Evolutionary conservation across 2,888 invertebrate genomes (phyloP), one percentile per base, ranked within the genome.

Genomic region (Hydriomena furcata): DNA sequence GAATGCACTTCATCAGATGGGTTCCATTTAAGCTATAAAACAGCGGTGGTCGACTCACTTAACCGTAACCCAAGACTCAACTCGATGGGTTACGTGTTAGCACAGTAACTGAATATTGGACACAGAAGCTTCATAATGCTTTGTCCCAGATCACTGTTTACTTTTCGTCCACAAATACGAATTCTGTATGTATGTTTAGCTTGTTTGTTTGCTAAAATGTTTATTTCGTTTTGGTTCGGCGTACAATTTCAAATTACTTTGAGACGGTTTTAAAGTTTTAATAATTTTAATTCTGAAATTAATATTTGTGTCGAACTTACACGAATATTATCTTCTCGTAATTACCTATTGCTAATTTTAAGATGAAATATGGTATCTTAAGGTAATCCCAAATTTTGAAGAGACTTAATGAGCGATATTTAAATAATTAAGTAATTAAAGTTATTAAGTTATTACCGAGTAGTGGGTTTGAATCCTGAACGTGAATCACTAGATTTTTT

Each of bases 21-120:
- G 24, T 5, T 12, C 1, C 6, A 7, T 44, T 73, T 52, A 12
- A 32, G 20, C 47, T 52, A 35, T 8, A 12, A 23, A 11, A 35
- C 28, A 66, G 77, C 76, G 81, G 84, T 86, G 86, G 87, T 79
- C 82, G 77, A 81, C 77, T 87, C 88, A 89, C 88, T 88, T 86
- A 89, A 80, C 70, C 78, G 89, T 84, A 87, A 89, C 82, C 73
- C 44, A 71, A 78, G 79, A 80, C 66, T 58, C 59, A 65, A 78
- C 72, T 79, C 76, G 84, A 84, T 82, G 86, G 84, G 79, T 76
- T 77, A 76, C 72, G 66, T 85, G 83, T 88, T 84, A 85, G 71
- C 68, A 59, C 53, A 63, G 88, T 76, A 88, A 89, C 83, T 66
- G 60, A 76, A 88, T 83, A 84, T 75, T 59, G 61, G 60, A 68